Evolutionary conservation across 2,797 vertebrate genomes (phyloP), one percentile per base, ranked within the genome.

Genomic region (Amniataba percoides): DNA sequence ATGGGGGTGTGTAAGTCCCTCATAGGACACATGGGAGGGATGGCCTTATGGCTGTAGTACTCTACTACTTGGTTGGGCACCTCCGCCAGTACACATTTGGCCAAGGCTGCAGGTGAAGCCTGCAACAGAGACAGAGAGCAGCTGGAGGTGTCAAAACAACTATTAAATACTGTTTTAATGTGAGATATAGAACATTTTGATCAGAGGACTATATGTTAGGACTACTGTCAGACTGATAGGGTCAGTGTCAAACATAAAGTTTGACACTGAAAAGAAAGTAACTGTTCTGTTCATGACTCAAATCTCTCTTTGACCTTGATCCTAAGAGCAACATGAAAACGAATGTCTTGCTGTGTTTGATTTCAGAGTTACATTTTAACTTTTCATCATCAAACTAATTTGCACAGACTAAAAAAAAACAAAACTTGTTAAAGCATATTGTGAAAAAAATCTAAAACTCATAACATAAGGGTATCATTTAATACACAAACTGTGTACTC

Each of bases 41-140:
- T 96, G 69, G 94, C 97, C 89, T 96, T 97, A 93, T 97, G 96
- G 93, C 97, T 99, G 95, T 97, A 98, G 89, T 97, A 98, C 85
- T 98, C 97, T 79, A 99, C 97, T 73, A 99, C 96, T 91, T 99
- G 98, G 86, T 96, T 97, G 77, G 97, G 98, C 61, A 99, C 98
- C 92, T 99, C 97, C 0, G 97, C 97, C 89, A 99, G 93, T 83
- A 99, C 97, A 0, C 97, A 97, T 92, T 97, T 98, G n/a, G 98
- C 97, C 94, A 99, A 90, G 0, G 97, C 97, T 0, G 96, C 96
- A 0, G 98, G 97, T 1, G 97, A 97, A 0, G 96, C 98, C 98
- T 99, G 95, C 16, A 73, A 86, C 1, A 80, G 57, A 89, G 55
- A 84, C 43, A 84, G 56, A 87, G 27, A 77, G 79, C 15, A 84